Conservation (phyloP, 2,888 invertebrate genomes). For the Pristionchus fissidentatus region DNA sequence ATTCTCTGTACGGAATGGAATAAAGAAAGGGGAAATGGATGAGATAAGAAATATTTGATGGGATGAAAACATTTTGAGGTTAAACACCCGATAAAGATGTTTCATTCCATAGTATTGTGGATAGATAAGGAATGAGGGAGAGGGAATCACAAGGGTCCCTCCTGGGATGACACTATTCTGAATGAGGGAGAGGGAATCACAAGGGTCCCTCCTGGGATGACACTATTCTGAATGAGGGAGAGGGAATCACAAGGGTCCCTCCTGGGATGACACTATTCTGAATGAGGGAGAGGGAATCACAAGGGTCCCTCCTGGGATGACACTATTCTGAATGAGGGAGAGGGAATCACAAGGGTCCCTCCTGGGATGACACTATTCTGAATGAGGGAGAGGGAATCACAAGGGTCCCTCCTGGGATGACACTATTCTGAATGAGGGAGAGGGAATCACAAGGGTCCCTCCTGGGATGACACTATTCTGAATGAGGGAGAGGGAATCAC, state of each 20-base stretch:
- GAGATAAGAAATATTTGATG: background rate
- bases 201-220: background rate
- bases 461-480: constrained; percentile 23
- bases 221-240: constrained; percentile 6
- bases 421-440: constrained; percentile 6
- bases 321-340: constrained; percentile 6
- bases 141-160: background rate
- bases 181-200: background rate
- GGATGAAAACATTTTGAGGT: background rate
- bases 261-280: constrained; percentile 23
- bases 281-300: background rate
- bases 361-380: constrained; percentile 23
- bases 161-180: constrained; percentile 16
- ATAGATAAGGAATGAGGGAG: background rate
- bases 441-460: background rate
- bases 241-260: background rate
- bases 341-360: background rate
- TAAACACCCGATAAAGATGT: background rate
- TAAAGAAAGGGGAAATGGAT: background rate
- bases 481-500: background rate
- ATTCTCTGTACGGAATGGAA: background rate
- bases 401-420: background rate
- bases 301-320: background rate
- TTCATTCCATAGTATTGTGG: too few species aligned
- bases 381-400: background rate